Evolutionary conservation across 2,113 vertebrate species (phyloP).

Genomic region (Paratilapia polleni): DNA sequence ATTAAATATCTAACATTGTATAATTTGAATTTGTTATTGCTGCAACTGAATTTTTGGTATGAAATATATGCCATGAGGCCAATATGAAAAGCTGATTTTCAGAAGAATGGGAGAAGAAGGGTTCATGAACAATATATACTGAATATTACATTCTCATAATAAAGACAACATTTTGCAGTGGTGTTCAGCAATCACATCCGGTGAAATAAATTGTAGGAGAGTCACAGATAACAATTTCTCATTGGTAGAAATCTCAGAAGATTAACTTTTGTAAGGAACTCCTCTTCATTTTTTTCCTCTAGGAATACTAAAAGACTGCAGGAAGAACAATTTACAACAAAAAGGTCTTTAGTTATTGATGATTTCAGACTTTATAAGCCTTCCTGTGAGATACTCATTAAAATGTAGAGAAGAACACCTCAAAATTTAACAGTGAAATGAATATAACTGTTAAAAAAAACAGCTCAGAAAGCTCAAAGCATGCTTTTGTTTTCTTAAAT

Average conservation of each 20-base stretch:
- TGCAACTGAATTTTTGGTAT: background rate
- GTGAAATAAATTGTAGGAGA: background rate
- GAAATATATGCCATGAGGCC: background rate
- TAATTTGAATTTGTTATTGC: background rate
- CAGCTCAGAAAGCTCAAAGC: background rate
- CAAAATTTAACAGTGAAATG: no score
- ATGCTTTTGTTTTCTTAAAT: no score
- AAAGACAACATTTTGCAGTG: background rate
- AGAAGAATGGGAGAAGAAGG: background rate
- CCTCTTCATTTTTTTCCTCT: background rate
- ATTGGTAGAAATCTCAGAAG: background rate
- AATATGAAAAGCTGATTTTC: background rate
- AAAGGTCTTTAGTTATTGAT: background rate
- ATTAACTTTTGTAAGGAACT: background rate
- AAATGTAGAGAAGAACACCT: background rate
- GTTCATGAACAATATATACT: background rate
- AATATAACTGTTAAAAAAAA: background rate
- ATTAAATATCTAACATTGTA: rapidly evolving
- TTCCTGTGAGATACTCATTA: background rate
- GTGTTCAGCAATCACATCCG: rapidly evolving
- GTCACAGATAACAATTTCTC: background rate
- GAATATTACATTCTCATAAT: background rate
- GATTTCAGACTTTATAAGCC: background rate
- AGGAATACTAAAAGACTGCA: background rate
- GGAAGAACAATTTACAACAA: background rate